Percentiles rank a stretch among this genome's conserved stretches.
Evolutionary conservation across 2,797 vertebrate species (phyloP).

Genomic region (Balearica regulorum): DNA sequence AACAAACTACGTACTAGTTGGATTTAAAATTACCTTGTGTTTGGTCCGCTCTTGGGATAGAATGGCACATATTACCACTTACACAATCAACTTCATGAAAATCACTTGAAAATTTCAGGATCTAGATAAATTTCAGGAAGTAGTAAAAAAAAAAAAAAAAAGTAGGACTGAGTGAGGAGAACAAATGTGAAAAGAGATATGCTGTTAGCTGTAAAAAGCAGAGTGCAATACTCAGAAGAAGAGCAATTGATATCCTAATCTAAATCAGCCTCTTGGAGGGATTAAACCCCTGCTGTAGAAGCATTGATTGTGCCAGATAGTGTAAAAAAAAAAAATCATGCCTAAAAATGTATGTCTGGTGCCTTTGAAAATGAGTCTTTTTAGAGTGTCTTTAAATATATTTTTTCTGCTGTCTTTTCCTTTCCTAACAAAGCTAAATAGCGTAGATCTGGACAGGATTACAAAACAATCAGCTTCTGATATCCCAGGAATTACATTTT

Average conservation of each 20-base stretch:
- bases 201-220: not conserved
- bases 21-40: not conserved
- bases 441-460: not conserved
- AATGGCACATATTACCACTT: not conserved
- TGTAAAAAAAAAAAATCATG: not conserved
- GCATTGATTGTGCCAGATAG: not conserved
- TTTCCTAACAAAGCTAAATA: not conserved
- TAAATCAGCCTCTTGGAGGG: not conserved
- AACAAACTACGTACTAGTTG: not conserved
- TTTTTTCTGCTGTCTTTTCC: not conserved
- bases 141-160: not conserved
- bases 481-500: not conserved
- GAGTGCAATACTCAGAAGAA: not conserved
- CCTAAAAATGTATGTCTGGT: not conserved
- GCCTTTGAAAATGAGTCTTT: not conserved
- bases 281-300: not conserved
- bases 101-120: not conserved
- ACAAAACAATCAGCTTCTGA: not conserved
- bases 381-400: not conserved
- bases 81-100: not conserved
- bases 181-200: not conserved
- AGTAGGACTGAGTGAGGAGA: not conserved
- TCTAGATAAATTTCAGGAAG: not conserved
- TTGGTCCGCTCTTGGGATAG: not conserved
- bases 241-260: not conserved